These are phyloP conservation scores for Gymnoscopelus microlampas DNA, from an alignment of 2,797 vertebrate species.

Conservation along the genomic window DNA sequence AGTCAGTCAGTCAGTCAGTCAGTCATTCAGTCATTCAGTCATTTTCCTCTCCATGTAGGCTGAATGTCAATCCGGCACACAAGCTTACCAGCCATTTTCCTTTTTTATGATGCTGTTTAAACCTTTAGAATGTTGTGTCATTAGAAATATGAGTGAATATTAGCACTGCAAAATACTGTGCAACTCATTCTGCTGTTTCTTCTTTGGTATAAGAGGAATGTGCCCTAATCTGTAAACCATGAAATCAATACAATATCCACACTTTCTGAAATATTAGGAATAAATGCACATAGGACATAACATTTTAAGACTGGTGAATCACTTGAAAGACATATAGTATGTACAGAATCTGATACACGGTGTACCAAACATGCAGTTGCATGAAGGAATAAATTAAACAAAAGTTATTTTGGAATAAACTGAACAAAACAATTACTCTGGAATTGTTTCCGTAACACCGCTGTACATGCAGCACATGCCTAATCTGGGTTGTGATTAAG, in stretches of 20 bases:
- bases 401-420: not conserved
- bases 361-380: conserved; percentile 1
- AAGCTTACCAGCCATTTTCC: too few species aligned
- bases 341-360: conserved; percentile 2
- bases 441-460: too few species aligned
- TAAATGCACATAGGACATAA: conserved; percentile 6
- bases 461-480: not conserved
- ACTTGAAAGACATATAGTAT: conserved; percentile 8
- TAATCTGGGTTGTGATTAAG: not conserved
- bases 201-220: conserved; percentile 53
- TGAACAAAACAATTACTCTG: conserved; percentile 4
- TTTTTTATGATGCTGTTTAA: not conserved
- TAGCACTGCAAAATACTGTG: conserved; percentile 13
- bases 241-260: conserved; percentile 19
- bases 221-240: conserved; percentile 31
- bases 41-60: too few species aligned
- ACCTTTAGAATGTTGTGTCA: conserved; percentile 33
- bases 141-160: conserved; percentile 34
- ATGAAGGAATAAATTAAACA: conserved; percentile 7
- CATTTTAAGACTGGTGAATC: conserved; percentile 11
- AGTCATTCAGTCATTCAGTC: too few species aligned
- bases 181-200: conserved; percentile 27
- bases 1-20: too few species aligned
- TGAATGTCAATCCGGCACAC: too few species aligned
- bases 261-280: conserved; percentile 3